Evolutionary conservation across 2,888 invertebrate genomes (phyloP), one percentile per base, ranked within the genome.

Genomic region (Ophioninae sp.): DNA sequence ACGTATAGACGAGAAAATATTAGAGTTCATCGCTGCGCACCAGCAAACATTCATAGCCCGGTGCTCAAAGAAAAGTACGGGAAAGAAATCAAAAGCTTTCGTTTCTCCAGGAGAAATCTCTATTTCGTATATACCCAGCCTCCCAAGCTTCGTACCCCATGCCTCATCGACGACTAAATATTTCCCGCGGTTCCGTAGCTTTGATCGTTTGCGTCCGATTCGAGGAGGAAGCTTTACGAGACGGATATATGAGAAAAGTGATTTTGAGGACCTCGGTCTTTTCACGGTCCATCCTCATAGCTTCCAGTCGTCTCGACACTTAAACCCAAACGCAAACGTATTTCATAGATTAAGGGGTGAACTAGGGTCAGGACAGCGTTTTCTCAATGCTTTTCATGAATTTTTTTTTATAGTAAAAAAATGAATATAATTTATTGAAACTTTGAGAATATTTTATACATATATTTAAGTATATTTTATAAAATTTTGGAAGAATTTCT

Each of bases 11-110:
- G 58, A 6, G 22, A 17, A 20, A 37, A 39, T 39, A 22, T 23
- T 39, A 41, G 61, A 63, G 73, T 44, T 23, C 63, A 63, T 39
- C 41, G 22, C 22, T 39, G 39, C 71, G 64, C 39, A 71, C 78
- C 71, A 23, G 63, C 64, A 65, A 72, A 65, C 58, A 58, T 81
- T 80, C 75, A 68, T 71, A 65, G 58, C 58, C 6, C 56, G 63
- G 58, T 37, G 76, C 76, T 79, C 79, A 78, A 78, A 78, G 82
- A 68, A 69, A 61, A 63, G 51, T n/a, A 56, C 58, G 58, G 58
- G 41, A 23, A 68, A 83, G 77, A 79, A 84, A 84, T 81, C 74
- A 79, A 79, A 84, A 75, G 84, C 75, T 81, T n/a, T 39, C 74
- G 65, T 72, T 72, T 74, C 65, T 74, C 23, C 44, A 13, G 22